phyloP scores from a whole-genome alignment of 2,888 invertebrate species.

The Metallyticus violacea region DNA sequence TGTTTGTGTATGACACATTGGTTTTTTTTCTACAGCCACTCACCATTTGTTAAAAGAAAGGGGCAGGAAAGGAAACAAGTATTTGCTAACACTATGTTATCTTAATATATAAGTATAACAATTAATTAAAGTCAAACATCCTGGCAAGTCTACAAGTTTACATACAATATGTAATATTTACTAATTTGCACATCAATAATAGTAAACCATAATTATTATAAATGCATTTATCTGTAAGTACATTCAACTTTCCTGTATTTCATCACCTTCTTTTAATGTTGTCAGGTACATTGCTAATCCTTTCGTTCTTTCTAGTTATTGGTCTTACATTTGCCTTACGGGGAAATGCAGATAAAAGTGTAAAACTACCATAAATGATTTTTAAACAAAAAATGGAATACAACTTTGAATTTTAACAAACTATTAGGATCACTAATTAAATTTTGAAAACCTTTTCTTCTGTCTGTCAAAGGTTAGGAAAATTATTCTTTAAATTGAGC shows the following conservation, averaged over 20 bases:
- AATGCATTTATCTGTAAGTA: constrained; percentile 32
- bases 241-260: constrained; percentile 2
- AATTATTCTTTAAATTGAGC: no score
- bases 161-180: neutral
- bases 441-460: no score
- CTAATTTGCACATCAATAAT: neutral
- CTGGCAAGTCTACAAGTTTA: neutral
- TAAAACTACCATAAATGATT: neutral
- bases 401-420: no score
- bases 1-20: neutral
- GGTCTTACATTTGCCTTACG: neutral
- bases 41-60: neutral
- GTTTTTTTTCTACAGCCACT: neutral
- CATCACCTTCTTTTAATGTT: constrained; percentile 5
- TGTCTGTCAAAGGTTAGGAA: no score
- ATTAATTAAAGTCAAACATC: neutral
- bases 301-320: neutral
- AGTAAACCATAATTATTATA: constrained; percentile 11
- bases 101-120: neutral
- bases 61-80: neutral
- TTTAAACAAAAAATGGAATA: neutral
- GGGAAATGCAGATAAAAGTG: neutral
- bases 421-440: no score
- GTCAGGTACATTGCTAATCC: constrained; percentile 28
- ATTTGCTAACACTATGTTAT: neutral